phyloP scores from a whole-genome alignment of 2,113 vertebrate species.

The Gambusia holbrooki region DNA sequence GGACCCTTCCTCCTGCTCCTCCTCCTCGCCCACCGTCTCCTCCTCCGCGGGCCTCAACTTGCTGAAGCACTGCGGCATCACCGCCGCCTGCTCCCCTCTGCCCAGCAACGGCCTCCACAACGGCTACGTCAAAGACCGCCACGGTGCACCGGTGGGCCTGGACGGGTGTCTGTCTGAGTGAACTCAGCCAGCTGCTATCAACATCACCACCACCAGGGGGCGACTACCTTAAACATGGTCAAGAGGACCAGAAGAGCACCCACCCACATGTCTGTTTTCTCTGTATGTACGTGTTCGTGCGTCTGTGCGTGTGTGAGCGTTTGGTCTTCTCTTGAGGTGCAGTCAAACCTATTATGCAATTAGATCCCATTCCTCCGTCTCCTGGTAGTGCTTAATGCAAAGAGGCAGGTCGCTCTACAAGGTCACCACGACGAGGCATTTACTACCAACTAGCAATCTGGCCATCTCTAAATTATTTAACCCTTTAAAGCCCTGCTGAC shows the following conservation, averaged over 20 bases:
- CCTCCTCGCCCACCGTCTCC: conserved; percentile 78
- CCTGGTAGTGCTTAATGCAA: conserved; percentile 69
- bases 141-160: conserved; percentile 85
- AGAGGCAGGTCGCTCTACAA: conserved; percentile 71
- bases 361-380: conserved; percentile 76
- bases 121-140: conserved; percentile 90
- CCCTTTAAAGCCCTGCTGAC: conserved; percentile 74
- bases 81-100: conserved; percentile 83
- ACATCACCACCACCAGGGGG: conserved; percentile 68
- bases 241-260: conserved; percentile 77
- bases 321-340: conserved; percentile 81
- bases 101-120: conserved; percentile 87
- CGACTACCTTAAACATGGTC: conserved; percentile 73
- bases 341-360: conserved; percentile 84
- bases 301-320: conserved; percentile 67
- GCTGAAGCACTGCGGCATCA: conserved; percentile 96
- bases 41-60: conserved; percentile 92
- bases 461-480: conserved; percentile 68
- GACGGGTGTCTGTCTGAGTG: conserved; percentile 96
- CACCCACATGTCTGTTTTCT: conserved; percentile 74
- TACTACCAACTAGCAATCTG: conserved; percentile 63
- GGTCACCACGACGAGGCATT: conserved; percentile 66
- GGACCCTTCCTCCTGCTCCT: conserved; percentile 85
- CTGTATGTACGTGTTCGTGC: conserved; percentile 67
- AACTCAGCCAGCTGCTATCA: conserved; percentile 71